Conservation (phyloP, 2,113 vertebrate species). For the Axis porcinus region DNA sequence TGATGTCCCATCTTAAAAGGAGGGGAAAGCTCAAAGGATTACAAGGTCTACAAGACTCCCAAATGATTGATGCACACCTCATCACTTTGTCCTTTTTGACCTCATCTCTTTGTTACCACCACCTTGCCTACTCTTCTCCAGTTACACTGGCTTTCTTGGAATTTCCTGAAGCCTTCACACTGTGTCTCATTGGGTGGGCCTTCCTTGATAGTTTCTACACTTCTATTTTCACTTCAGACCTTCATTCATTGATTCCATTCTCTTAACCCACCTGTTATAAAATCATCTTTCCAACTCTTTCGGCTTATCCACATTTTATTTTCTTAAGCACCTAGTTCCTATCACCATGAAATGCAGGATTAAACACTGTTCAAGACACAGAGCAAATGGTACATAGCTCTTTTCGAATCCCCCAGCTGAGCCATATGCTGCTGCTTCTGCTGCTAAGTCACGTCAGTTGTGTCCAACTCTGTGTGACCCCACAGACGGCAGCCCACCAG, state of each 20-base stretch:
- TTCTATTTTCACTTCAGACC: not conserved
- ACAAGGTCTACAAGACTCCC: not conserved
- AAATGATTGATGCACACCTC: not conserved
- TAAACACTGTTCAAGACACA: not conserved
- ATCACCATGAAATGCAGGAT: not conserved
- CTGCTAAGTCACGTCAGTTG: no score
- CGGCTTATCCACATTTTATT: not conserved
- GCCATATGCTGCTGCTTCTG: not conserved
- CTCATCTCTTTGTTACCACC: not conserved
- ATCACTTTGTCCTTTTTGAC: not conserved
- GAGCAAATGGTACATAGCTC: not conserved
- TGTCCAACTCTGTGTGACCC: no score
- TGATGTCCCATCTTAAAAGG: not conserved
- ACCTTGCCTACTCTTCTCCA: not conserved
- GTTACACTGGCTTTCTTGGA: not conserved
- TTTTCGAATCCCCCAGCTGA: not conserved
- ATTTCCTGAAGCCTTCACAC: not conserved
- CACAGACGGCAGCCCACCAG: no score
- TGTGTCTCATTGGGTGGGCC: not conserved
- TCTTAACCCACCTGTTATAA: not conserved
- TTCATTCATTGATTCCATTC: not conserved
- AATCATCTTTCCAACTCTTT: not conserved
- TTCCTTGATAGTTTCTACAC: not conserved
- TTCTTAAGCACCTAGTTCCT: not conserved
- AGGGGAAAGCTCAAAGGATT: not conserved